A percentile compares a stretch with the other conserved stretches of the same genome.
Conservation (phyloP, 2,888 invertebrate species). For the Meteorus cinctellus region DNA sequence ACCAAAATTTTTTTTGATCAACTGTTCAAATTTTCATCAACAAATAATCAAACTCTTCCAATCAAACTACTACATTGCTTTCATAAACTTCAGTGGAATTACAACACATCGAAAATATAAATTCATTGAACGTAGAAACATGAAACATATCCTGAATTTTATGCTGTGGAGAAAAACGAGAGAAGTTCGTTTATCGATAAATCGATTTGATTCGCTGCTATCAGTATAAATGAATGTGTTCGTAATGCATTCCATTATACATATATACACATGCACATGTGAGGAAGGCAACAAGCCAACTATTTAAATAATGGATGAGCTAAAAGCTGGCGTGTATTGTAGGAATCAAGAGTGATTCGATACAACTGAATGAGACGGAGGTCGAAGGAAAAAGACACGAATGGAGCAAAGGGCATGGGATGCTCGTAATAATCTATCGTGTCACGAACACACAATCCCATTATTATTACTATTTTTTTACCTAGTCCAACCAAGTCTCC, state of each 20-base stretch:
- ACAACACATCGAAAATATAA: too few relatives aligned
- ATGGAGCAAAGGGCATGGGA: background rate
- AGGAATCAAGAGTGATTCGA: background rate
- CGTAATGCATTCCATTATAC: background rate
- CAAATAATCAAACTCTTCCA: too few relatives aligned
- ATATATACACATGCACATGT: background rate
- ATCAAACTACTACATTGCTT: too few relatives aligned
- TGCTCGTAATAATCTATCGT: background rate
- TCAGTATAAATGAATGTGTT: background rate
- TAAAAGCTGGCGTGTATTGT: constrained; percentile 6
- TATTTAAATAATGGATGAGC: constrained; percentile 21
- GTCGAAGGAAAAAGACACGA: background rate
- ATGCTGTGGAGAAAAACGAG: background rate
- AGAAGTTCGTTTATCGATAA: background rate
- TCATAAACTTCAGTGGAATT: too few relatives aligned
- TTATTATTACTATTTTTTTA: background rate
- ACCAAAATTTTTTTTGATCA: too few relatives aligned
- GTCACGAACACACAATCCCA: constrained; percentile 9
- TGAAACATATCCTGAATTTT: too few relatives aligned
- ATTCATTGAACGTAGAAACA: too few relatives aligned
- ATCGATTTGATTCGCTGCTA: background rate
- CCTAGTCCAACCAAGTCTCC: background rate
- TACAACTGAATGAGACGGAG: background rate
- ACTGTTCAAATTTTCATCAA: too few relatives aligned
- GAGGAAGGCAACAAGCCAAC: background rate